Evolutionary conservation across 2,888 invertebrate species (phyloP).

Genomic region (Malthinus seriepunctatus): DNA sequence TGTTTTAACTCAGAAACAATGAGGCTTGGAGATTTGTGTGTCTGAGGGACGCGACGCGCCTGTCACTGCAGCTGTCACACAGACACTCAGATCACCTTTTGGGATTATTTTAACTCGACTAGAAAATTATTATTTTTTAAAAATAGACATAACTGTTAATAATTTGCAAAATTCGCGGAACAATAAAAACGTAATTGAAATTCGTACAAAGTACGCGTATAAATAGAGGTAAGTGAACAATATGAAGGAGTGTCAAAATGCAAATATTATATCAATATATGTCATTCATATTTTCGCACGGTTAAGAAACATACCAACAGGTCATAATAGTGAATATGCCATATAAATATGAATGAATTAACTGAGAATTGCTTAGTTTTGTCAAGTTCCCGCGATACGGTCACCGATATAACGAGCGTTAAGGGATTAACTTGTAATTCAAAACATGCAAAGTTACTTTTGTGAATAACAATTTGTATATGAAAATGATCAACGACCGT

Average conservation of each 20-base stretch:
- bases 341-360: slow-evolving; percentile 40
- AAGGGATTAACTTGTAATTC: slow-evolving; percentile 23
- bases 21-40: slow-evolving; percentile 54
- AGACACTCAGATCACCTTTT: slow-evolving; percentile 40
- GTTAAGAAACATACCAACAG: slow-evolving; percentile 27
- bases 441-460: slow-evolving; percentile 11
- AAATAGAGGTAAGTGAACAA: slow-evolving; percentile 28
- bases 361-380: slow-evolving; percentile 30
- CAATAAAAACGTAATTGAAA: background rate
- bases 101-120: slow-evolving; percentile 43
- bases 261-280: slow-evolving; percentile 30
- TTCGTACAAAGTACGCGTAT: slow-evolving; percentile 19
- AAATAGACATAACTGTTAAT: background rate
- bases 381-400: slow-evolving; percentile 30
- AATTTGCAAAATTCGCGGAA: background rate
- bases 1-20: slow-evolving; percentile 56
- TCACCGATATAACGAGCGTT: slow-evolving; percentile 21
- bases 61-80: slow-evolving; percentile 53
- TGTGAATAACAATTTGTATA: slow-evolving; percentile 23
- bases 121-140: slow-evolving; percentile 24
- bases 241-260: slow-evolving; percentile 32
- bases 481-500: slow-evolving; percentile 17
- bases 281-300: slow-evolving; percentile 38
- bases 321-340: slow-evolving; percentile 27
- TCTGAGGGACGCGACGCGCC: slow-evolving; percentile 47